Percentiles rank a stretch among this genome's conserved stretches.
These are phyloP conservation scores for Macrotrachela quadricornifera DNA, from an alignment of 1,140 invertebrate species.

Conservation along the genomic window DNA sequence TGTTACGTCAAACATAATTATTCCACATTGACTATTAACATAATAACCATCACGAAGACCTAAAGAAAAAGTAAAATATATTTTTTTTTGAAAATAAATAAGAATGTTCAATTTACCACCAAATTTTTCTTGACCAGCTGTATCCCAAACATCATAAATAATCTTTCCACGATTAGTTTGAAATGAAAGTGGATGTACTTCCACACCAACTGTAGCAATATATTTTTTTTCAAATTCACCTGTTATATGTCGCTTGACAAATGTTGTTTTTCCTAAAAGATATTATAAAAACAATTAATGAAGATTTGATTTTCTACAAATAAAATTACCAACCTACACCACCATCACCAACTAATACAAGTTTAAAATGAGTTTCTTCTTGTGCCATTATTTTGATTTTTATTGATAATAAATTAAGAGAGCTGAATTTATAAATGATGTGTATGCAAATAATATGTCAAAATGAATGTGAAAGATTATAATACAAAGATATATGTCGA, in stretches of 20 bases:
- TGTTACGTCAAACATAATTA: conserved; percentile 99
- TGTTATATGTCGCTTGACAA: conserved; percentile 94
- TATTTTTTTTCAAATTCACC: conserved; percentile 99
- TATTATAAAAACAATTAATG: too few relatives aligned
- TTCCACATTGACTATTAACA: conserved; percentile 92
- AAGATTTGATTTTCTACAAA: too few relatives aligned
- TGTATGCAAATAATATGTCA: too few relatives aligned
- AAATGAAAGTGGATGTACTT: conserved; percentile 92
- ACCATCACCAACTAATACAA: conserved; percentile 92
- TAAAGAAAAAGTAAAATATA: too few relatives aligned
- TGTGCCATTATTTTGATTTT: too few relatives aligned
- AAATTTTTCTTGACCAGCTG: conserved; percentile 97
- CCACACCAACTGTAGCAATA: conserved; percentile 91
- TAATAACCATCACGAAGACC: conserved; percentile 92
- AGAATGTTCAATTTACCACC: too few relatives aligned
- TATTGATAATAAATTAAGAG: too few relatives aligned
- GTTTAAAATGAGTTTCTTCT: conserved; percentile 33
- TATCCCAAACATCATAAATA: conserved; percentile 97
- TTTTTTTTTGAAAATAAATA: too few relatives aligned
- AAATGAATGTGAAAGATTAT: too few relatives aligned
- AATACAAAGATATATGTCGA: too few relatives aligned
- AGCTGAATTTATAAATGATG: too few relatives aligned
- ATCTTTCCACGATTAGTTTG: conserved; percentile 91
- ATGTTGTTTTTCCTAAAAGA: conserved; percentile 60
- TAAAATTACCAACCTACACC: conserved; percentile 50